Percentiles rank a stretch among this genome's conserved stretches.
These are phyloP conservation scores for Cybosia mesomella DNA, from an alignment of 2,888 invertebrate genomes.

Conservation along the genomic window DNA sequence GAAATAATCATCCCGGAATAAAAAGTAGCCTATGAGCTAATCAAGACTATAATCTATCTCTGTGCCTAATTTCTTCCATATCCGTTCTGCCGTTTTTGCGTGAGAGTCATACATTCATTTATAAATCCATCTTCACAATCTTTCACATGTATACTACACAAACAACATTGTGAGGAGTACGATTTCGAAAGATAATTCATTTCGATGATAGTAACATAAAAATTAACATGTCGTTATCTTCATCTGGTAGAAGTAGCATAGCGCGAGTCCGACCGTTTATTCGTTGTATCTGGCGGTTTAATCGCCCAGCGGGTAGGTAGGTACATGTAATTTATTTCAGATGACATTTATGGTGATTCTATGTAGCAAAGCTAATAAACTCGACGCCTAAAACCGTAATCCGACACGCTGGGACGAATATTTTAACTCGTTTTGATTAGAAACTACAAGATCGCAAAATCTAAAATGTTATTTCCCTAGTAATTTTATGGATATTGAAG, in stretches of 20 bases:
- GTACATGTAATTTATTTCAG: slow-evolving; percentile 71
- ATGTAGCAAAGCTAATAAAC: slow-evolving; percentile 72
- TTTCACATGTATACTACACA: slow-evolving; percentile 27
- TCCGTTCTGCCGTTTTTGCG: neutral
- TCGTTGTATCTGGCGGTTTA: slow-evolving; percentile 51
- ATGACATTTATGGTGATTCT: slow-evolving; percentile 80
- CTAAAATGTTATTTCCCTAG: slow-evolving; percentile 42
- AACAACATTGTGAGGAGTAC: slow-evolving; percentile 15
- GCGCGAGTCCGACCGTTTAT: slow-evolving; percentile 36
- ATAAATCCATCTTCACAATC: neutral
- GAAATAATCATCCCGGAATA: neutral
- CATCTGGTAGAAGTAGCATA: slow-evolving; percentile 56
- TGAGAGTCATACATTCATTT: neutral
- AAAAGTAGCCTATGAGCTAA: neutral
- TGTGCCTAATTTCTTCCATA: neutral
- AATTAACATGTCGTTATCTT: slow-evolving; percentile 70
- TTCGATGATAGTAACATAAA: slow-evolving; percentile 62
- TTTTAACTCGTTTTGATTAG: slow-evolving; percentile 57
- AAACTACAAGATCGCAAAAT: slow-evolving; percentile 60
- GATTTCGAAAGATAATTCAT: slow-evolving; percentile 59
- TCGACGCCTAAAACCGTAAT: slow-evolving; percentile 66
- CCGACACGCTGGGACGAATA: slow-evolving; percentile 57
- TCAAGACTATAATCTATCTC: no score
- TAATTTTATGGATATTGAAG: slow-evolving; percentile 44
- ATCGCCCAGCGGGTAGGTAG: slow-evolving; percentile 52